phyloP scores from a whole-genome alignment of 2,888 invertebrate genomes.

The Omphaloscelis lunosa region DNA sequence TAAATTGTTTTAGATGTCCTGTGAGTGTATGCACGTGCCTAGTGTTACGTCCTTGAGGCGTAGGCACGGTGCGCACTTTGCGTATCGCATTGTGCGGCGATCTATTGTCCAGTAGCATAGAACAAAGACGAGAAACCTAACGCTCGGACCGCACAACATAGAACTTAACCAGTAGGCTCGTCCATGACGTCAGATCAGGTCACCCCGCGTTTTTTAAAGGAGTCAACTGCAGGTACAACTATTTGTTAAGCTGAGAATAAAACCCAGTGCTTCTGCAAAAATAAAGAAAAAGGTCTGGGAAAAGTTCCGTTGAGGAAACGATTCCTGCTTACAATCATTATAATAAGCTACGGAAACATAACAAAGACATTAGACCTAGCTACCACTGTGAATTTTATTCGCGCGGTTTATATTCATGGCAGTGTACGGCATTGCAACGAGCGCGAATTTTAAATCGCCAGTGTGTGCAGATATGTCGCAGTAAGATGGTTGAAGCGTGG shows the following conservation, averaged over 20 bases:
- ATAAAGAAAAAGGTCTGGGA: background rate
- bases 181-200: conserved; percentile 57
- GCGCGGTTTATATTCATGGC: too few species aligned
- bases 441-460: too few species aligned
- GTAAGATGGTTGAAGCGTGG: too few species aligned
- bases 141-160: conserved; percentile 67
- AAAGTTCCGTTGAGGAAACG: background rate
- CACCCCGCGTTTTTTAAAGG: conserved; percentile 16
- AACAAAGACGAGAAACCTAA: conserved; percentile 83
- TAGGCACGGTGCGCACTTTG: conserved; percentile 75
- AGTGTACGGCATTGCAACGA: too few species aligned
- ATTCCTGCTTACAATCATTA: background rate
- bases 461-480: too few species aligned
- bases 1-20: conserved; percentile 49
- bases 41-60: conserved; percentile 77
- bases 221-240: background rate
- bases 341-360: background rate
- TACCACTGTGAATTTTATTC: too few species aligned
- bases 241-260: background rate
- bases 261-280: background rate
- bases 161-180: conserved; percentile 61
- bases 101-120: conserved; percentile 75
- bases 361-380: background rate
- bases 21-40: conserved; percentile 71
- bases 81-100: conserved; percentile 82